Base-by-base conservation (phyloP, 2,888 invertebrate genomes). In the Anoplius nigerrimus region DNA sequence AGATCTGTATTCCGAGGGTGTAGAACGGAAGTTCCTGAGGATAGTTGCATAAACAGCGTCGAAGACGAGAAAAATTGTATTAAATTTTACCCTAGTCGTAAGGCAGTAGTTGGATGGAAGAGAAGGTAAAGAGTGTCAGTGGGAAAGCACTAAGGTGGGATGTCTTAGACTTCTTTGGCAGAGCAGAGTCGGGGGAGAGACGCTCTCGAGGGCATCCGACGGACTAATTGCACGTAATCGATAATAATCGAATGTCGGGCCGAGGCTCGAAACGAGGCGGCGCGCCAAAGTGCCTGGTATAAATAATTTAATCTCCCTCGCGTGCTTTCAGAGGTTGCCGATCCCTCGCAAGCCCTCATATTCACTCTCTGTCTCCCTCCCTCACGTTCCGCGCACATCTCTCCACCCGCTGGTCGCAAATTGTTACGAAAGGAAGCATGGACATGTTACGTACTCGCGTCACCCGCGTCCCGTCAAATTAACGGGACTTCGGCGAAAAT, bases 301-400 rank as follows among this genome's bases (percentile, higher is more conserved):
- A 82, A 81, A 81, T 81, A 82, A 79, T 82, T 80, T 69, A 75
- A 79, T 80, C 71, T 73, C 62, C 66, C 57, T 52, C 34, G 57
- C 56, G 62, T 48, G 66, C 60, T 69, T 51, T 51, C n/a, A 71
- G 76, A 78, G 76, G 76, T 79, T 76, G 69, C 69, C 75, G 78
- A 77, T 78, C 75, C 62, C 71, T 66, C 24, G 43, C 21, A 18
- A 8, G 46, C 22, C 8, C 48, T 48, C 16, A 4, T 16, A 6
- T 13, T 16, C 48, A 6, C 18, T 48, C 48, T 48, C 48, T 48
- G n/a, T 34, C 34, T 11, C 48, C 13, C 18, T 48, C 48, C n/a
- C 16, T 48, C 16, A 11, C 34, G 2, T 34, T 34, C 34, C 6
- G 27, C 11, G 11, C 11, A 8, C 11, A 11, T 34, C 34, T 34